Conservation (phyloP, 2,888 invertebrate species). For the Leptinotarsa haldemani region DNA sequence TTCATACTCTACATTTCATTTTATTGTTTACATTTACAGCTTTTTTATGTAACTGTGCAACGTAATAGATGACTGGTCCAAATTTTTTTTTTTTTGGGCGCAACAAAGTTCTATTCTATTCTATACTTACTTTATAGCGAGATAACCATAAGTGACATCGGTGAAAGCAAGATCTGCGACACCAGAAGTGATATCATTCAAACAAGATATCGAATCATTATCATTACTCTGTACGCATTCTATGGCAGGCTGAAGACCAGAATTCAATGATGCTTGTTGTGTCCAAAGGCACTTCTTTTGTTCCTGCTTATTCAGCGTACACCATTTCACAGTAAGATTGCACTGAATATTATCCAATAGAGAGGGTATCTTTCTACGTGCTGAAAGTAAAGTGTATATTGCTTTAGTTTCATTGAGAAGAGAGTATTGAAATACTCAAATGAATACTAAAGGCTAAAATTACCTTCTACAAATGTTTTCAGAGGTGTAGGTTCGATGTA, state of each 20-base stretch:
- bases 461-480: constrained; percentile 48
- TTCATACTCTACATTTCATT: no score
- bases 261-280: constrained; percentile 67
- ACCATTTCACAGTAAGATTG: constrained; percentile 69
- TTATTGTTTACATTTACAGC: no score
- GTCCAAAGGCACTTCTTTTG: constrained; percentile 73
- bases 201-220: constrained; percentile 67
- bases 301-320: constrained; percentile 70
- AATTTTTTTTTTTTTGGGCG: no score
- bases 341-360: constrained; percentile 50
- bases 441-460: background rate
- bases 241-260: constrained; percentile 73
- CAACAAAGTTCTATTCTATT: no score
- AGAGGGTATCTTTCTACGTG: constrained; percentile 43
- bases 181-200: constrained; percentile 67
- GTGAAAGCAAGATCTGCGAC: constrained; percentile 72
- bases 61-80: no score
- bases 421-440: no score
- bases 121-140: constrained; percentile 72
- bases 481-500: constrained; percentile 38
- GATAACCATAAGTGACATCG: constrained; percentile 74
- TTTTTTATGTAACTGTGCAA: no score
- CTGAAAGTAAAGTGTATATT: constrained; percentile 37
- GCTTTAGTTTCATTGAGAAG: background rate
- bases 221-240: constrained; percentile 67